Base-by-base conservation (phyloP, 2,113 vertebrate genomes). In the Vanacampus margaritifer region DNA sequence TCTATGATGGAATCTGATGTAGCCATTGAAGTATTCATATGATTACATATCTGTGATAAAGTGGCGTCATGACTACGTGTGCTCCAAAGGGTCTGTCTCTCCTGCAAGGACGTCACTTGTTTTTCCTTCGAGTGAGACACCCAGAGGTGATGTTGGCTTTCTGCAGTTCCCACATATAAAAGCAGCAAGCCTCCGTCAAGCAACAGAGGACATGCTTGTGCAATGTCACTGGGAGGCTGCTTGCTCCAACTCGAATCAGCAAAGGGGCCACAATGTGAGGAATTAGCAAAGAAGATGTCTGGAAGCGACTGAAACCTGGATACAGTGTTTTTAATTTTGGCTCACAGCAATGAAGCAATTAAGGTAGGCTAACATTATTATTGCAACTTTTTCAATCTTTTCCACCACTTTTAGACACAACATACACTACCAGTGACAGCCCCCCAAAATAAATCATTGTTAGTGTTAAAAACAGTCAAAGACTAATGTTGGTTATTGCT, bases 81-180 rank as follows among this genome's bases (percentile, higher is more conserved):
- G 8, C 28, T 5, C 14, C 2, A 64, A 72, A 17, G 26, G 26
- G 43, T 24, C 54, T 36, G 21, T 13, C 2, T 12, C 46, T 58
- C 50, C 59, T 26, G 16, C 10, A 16, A 77, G 66, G 75, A 71
- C 61, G 51, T 56, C 1, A 32, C 6, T 32, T 69, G 26, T 16
- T 64, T 57, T 26, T 19, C 41, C n/a, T 35, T 24, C 28, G 19
- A 39, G 37, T 51, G 82, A 77, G 79, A 78, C 87, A 51, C 81
- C 84, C 79, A 83, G 76, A 84, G 87, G 86, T 36, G 2, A 23
- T 3, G 58, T 2, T 54, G 48, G 64, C 64, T 0, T 37, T 0
- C 24, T 77, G 82, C 86, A 87, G 79, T 54, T 48, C 65, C 6
- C 14, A 17, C 5, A 43, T 81, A 83, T 89, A 87, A 80, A 89